phyloP scores from a whole-genome alignment of 2,888 invertebrate species.

The Troides oblongomaculatus region DNA sequence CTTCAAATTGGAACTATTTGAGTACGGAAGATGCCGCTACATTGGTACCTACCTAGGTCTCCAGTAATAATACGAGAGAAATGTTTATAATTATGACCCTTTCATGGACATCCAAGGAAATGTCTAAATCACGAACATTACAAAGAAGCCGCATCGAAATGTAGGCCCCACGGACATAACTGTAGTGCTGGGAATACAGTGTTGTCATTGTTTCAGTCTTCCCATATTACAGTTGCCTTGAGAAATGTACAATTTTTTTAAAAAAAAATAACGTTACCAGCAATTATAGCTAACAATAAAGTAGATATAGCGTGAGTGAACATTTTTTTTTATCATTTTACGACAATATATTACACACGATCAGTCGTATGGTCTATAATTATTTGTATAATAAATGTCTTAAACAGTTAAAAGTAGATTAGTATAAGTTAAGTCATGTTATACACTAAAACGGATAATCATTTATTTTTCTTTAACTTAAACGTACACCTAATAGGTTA shows the following conservation, averaged over 20 bases:
- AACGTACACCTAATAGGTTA: too few species aligned
- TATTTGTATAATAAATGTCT: too few species aligned
- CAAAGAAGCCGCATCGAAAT: constrained; percentile 14
- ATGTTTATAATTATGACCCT: neutral
- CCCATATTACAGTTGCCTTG: constrained; percentile 23
- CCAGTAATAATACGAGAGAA: too few species aligned
- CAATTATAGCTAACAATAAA: constrained; percentile 6
- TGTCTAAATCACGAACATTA: constrained; percentile 6
- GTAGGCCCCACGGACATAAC: constrained; percentile 13
- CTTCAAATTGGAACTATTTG: too few species aligned
- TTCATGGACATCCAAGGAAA: constrained; percentile 8
- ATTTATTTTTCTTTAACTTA: too few species aligned
- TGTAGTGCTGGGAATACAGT: constrained; percentile 13
- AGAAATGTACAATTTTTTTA: constrained; percentile 16
- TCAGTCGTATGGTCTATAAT: too few species aligned
- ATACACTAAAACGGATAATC: too few species aligned
- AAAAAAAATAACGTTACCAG: constrained; percentile 10
- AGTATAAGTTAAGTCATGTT: too few species aligned
- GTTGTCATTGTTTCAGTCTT: constrained; percentile 25
- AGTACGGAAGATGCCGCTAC: too few species aligned
- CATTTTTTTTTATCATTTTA: neutral
- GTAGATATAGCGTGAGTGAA: constrained; percentile 22
- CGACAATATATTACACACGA: too few species aligned
- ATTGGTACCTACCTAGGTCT: too few species aligned
- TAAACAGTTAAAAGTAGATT: too few species aligned